phyloP scores from a whole-genome alignment of 2,113 vertebrate genomes.

The Sitta europaea region DNA sequence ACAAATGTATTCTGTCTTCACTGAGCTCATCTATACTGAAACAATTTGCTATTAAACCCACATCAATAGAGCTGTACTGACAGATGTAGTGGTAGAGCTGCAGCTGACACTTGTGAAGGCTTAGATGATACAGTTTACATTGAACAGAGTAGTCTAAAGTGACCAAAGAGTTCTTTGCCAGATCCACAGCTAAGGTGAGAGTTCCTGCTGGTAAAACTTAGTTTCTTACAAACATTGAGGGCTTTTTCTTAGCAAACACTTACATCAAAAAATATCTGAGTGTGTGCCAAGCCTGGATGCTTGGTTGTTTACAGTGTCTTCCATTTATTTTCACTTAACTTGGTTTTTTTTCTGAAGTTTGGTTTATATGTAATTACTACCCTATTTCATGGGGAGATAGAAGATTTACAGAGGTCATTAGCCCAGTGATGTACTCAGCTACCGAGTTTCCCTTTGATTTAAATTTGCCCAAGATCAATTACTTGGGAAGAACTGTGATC shows the following conservation, averaged over 20 bases:
- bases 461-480: neutral
- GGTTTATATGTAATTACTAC: neutral
- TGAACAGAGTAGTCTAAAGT: neutral
- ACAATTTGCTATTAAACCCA: neutral
- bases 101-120: neutral
- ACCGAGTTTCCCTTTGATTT: neutral
- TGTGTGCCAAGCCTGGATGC: neutral
- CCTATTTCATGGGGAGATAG: neutral
- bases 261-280: neutral
- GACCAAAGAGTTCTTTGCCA: neutral
- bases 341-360: neutral
- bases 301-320: neutral
- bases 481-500: neutral
- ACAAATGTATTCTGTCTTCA: neutral
- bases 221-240: neutral
- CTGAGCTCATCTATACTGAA: neutral
- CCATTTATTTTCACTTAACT: neutral
- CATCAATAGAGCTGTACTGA: rapidly evolving
- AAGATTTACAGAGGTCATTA: neutral
- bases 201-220: neutral
- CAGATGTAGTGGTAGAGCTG: neutral
- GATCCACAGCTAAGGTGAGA: neutral
- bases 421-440: neutral
- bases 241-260: neutral
- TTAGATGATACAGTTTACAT: neutral